Conservation (phyloP, 2,888 invertebrate genomes). For the Conomelus anceps region DNA sequence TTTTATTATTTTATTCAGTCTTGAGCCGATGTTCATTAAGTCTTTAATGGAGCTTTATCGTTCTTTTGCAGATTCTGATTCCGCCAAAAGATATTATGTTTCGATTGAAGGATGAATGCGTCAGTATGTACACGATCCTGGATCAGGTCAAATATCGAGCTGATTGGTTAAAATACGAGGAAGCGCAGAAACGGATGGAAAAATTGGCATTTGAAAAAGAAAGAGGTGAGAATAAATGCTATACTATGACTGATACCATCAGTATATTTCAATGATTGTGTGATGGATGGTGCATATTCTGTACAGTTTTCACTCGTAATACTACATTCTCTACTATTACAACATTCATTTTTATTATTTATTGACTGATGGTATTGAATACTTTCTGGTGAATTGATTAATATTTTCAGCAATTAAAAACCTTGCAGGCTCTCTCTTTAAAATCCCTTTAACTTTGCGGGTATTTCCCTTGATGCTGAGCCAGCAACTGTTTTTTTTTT, state of each 20-base stretch:
- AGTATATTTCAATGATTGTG: neutral
- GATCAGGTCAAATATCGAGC: slow-evolving; percentile 92
- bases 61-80: slow-evolving; percentile 59
- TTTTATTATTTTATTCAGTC: neutral
- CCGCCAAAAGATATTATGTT: slow-evolving; percentile 87
- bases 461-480: too few relatives aligned
- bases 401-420: too few relatives aligned
- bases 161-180: slow-evolving; percentile 94
- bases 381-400: too few relatives aligned
- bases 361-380: too few relatives aligned
- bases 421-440: too few relatives aligned
- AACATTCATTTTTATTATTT: too few relatives aligned
- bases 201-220: slow-evolving; percentile 94
- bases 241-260: too few relatives aligned
- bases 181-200: slow-evolving; percentile 83
- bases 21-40: neutral
- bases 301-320: too few relatives aligned
- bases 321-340: too few relatives aligned
- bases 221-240: slow-evolving; percentile 52
- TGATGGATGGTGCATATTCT: neutral
- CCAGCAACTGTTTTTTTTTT: too few relatives aligned
- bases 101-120: slow-evolving; percentile 70
- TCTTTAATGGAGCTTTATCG: neutral
- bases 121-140: slow-evolving; percentile 57
- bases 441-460: too few relatives aligned